phyloP scores from a whole-genome alignment of 2,797 vertebrate genomes.

The Sebastes trivittatus region DNA sequence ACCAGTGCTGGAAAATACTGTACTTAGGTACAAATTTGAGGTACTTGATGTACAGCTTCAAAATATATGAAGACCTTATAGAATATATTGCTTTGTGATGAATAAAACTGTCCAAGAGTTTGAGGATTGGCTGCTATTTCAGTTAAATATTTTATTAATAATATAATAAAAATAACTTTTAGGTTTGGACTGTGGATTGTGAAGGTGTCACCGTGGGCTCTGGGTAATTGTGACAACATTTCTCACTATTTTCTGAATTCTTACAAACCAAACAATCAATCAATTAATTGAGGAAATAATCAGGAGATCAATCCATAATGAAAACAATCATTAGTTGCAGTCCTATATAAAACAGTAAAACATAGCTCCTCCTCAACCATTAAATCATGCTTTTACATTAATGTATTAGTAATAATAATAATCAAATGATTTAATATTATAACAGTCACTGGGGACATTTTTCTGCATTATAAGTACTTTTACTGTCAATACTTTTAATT shows the following conservation, averaged over 20 bases:
- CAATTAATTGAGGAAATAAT: neutral
- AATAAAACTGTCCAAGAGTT: neutral
- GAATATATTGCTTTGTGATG: neutral
- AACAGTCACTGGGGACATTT: neutral
- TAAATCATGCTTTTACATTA: neutral
- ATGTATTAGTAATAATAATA: no score
- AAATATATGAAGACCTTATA: neutral
- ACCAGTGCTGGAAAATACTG: neutral
- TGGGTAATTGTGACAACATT: neutral
- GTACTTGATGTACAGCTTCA: no score
- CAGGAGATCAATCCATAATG: neutral
- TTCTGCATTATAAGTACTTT: neutral
- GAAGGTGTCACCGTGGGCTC: neutral
- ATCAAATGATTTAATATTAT: no score
- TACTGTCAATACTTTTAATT: neutral
- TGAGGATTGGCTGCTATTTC: neutral
- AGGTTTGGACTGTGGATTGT: neutral
- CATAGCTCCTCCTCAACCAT: no score
- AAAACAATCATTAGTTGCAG: neutral
- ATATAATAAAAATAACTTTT: neutral
- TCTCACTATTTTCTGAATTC: neutral
- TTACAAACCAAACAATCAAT: neutral
- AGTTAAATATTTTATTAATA: neutral
- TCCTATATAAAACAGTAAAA: no score
- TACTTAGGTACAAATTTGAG: no score